Evolutionary conservation across 2,888 invertebrate species (phyloP), one percentile per base, ranked within the genome.

Genomic region (Exephanes ischioxanthus): DNA sequence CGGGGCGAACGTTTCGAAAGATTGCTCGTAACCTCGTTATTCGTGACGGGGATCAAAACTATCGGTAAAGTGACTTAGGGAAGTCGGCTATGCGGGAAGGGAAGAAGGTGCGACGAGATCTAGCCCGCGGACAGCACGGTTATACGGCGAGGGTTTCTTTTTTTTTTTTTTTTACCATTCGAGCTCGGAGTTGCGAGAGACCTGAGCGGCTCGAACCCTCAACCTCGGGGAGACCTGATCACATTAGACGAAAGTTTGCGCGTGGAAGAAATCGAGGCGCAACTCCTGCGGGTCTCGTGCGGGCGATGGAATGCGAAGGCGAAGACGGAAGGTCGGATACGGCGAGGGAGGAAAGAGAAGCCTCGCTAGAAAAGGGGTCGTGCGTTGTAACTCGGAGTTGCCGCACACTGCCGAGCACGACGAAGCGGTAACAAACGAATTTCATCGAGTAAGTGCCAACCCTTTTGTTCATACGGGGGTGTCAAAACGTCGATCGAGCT

Each of bases 1-100:
- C 68, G 72, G 45, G 78, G 81, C 81, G 84, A 86, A 87, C 87
- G 85, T 87, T 89, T 87, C 79, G 86, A 88, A 88, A 89, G 88
- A 89, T 89, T 89, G 88, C 87, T 87, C 81, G 88, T 89, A 90
- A 90, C 89, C 87, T 90, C 88, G 90, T 90, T 90, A 90, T 88
- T 86, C 87, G 83, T 87, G 79, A 85, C 84, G 85, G 84, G 90
- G 88, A 90, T 89, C 90, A 89, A 87, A 90, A 90, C 89, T 90
- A 90, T 90, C 87, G 90, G 88, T 61, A 90, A 90, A 90, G 90
- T 90, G 88, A 90, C 88, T 90, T 89, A 88, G 41, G 41, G 87
- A 88, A 87, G 80, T 85, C 78, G 87, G 67, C 33, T 84, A 72
- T 70, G 73, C 55, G 58, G 79, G 9, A 9, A 55, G 53, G 68